Evolutionary conservation across 2,797 vertebrate genomes (phyloP).

Genomic region (Muscicapa comitata): DNA sequence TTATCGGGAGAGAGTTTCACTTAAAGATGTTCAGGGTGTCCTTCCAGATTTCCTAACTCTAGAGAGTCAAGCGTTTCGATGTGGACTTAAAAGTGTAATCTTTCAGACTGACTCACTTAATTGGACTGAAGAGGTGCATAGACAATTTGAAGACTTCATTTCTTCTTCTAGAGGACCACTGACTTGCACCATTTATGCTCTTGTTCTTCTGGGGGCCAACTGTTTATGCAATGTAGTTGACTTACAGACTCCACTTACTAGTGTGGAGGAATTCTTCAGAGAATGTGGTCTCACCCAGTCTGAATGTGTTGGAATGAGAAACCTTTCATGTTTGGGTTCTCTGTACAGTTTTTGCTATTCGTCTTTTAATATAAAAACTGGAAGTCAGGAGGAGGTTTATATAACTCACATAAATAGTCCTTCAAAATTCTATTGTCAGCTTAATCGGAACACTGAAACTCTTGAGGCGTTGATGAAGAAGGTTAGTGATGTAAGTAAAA

Average conservation of each 20-base stretch:
- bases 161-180: conserved; percentile 47
- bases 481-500: conserved; percentile 66
- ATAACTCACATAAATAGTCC: conserved; percentile 82
- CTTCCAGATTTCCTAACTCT: conserved; percentile 76
- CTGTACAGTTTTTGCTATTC: conserved; percentile 86
- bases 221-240: conserved; percentile 81
- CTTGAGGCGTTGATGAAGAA: conserved; percentile 75
- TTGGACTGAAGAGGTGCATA: conserved; percentile 69
- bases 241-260: conserved; percentile 71
- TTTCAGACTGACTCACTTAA: conserved; percentile 5
- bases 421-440: conserved; percentile 87
- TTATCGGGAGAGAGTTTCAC: conserved; percentile 66
- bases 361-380: conserved; percentile 78
- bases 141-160: conserved; percentile 74
- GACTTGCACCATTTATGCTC: conserved; percentile 77
- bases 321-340: conserved; percentile 44
- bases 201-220: conserved; percentile 67
- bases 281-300: conserved; percentile 48
- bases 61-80: conserved; percentile 85
- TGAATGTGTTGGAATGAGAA: conserved; percentile 7
- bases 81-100: conserved; percentile 76
- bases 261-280: conserved; percentile 68
- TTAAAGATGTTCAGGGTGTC: conserved; percentile 77
- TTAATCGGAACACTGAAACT: conserved; percentile 79
- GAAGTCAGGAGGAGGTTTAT: conserved; percentile 82